Base-by-base conservation (phyloP, 1,140 invertebrate species). In the Laupala kohalensis region DNA sequence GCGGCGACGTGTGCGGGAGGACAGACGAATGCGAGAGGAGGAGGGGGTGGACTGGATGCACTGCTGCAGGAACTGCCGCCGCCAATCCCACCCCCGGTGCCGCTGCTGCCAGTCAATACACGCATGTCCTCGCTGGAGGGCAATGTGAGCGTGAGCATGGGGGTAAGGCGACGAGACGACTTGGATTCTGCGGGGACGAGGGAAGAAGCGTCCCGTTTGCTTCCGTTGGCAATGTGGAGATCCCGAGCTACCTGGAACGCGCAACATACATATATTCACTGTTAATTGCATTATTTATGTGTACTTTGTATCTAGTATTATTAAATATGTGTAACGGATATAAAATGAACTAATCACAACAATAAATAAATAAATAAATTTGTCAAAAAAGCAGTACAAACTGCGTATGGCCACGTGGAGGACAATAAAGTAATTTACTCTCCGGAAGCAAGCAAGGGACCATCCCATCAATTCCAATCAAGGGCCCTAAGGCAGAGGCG, bases 71-170 rank as follows among this genome's bases (percentile, higher is more conserved):
- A 19, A 24, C 37, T 23, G 19, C 28, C 6, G 37, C 26, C 65
- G 62, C 26, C 24, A n/a, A 1, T 13, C 65, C 26, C 65, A n/a
- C 65, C 65, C 24, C 24, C 3, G 1, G 65, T n/a, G 65, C 24
- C 65, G 72, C 5, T 13, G 72, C 5, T 12, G 65, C 1, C 65
- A 1, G 2, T 13, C 24, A 27, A 13, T 13, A 25, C 26, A 4
- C 69, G 29, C 29, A 86, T 74, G 74, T 87, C 85, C 74, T 86
- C 85, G 29, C 81, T 86, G 0, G 85, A 85, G 4, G 86, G 85
- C 76, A 86, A 82, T 1, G 86, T 86, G 9, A 87, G 78, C 0
- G 85, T 87, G 63, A 87, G 74, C 0, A 78, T 83, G 0, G 85
- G 84, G 15, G 82, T 80, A 23, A 71, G 64, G 37, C 1, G 37